Base-by-base conservation (phyloP, 2,113 vertebrate species). In the Lota lota region DNA sequence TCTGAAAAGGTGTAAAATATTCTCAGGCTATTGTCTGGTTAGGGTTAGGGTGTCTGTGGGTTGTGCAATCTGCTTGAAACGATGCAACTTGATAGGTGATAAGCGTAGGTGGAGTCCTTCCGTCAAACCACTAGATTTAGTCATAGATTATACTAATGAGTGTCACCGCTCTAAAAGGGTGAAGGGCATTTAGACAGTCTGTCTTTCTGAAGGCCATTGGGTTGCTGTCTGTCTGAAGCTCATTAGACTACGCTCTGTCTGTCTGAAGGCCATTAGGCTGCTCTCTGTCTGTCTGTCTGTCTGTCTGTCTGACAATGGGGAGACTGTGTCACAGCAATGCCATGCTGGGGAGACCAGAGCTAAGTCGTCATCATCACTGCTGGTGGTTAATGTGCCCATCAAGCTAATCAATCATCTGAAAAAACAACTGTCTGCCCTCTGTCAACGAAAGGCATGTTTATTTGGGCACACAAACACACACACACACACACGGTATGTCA, bases 241-340 rank as follows among this genome's bases (percentile, higher is more conserved):
- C 7, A 19, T 10, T 10, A n/a, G 16, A n/a, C 18, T 58, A 15
- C 18, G 1, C n/a, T 33, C 6, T 40, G 67, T 59, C 16, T 59
- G n/a, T 59, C 16, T 19, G 28, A 21, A 58, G 8, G 19, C 3
- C 7, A 19, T 10, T 10, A n/a, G 16, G 18, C 18, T 58, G 10
- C 18, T 8, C n/a, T 33, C 6, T 40, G 67, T 61, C 20, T 68
- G 67, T 40, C 18, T 50, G 33, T 50, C 17, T 69, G 59, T 62
- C n/a, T 53, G 40, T 62, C n/a, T 53, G 59, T 61, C 5, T 17
- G 53, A 56, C 16, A n/a, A 14, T 17, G 16, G 16, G 16, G 16
- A 56, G n/a, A 56, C 53, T 17, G 53, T 18, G 53, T 56, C 53
- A 56, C 14, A 14, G 40, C 40, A 12, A 47, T 14, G 12, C 40